Evolutionary conservation across 2,888 invertebrate species (phyloP).

Genomic region (Drosophila multiciliata): DNA sequence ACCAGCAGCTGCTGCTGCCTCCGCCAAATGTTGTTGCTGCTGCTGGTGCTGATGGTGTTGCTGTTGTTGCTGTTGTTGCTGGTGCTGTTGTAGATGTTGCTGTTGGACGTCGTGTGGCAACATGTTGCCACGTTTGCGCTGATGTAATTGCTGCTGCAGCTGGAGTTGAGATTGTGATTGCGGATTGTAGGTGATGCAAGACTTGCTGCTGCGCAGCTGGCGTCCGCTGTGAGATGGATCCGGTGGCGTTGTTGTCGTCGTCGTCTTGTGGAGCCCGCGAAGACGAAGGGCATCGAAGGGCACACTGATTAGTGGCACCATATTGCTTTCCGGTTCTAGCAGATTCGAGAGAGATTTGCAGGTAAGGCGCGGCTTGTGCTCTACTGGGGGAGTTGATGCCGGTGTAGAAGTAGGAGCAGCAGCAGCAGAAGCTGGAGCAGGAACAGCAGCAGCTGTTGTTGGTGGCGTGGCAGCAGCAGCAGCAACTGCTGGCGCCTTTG

Average conservation of each 20-base stretch:
- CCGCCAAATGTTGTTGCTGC: conserved; percentile 66
- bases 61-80: conserved; percentile 64
- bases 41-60: conserved; percentile 39
- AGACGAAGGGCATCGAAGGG: conserved; percentile 67
- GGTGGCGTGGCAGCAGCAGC: conserved; percentile 21
- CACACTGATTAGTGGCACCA: conserved; percentile 64
- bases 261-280: conserved; percentile 47
- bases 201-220: conserved; percentile 66
- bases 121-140: conserved; percentile 69
- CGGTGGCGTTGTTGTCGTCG: conserved; percentile 10
- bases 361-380: conserved; percentile 87
- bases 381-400: conserved; percentile 64
- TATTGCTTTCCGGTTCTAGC: conserved; percentile 86
- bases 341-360: conserved; percentile 88
- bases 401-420: conserved; percentile 25
- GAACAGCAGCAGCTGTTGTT: conserved; percentile 17
- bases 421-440: conserved; percentile 1
- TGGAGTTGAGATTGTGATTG: conserved; percentile 49
- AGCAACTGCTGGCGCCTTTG: conserved; percentile 56
- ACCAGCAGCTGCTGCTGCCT: conserved; percentile 81
- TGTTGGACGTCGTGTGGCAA: conserved; percentile 64
- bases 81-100: conserved; percentile 48
- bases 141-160: conserved; percentile 64
- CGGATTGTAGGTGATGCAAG: conserved; percentile 65
- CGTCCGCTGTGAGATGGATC: conserved; percentile 53